Percentiles rank a stretch among this genome's conserved stretches.
phyloP scores from a whole-genome alignment of 2,797 vertebrate species.

The Babyrousa celebensis region DNA sequence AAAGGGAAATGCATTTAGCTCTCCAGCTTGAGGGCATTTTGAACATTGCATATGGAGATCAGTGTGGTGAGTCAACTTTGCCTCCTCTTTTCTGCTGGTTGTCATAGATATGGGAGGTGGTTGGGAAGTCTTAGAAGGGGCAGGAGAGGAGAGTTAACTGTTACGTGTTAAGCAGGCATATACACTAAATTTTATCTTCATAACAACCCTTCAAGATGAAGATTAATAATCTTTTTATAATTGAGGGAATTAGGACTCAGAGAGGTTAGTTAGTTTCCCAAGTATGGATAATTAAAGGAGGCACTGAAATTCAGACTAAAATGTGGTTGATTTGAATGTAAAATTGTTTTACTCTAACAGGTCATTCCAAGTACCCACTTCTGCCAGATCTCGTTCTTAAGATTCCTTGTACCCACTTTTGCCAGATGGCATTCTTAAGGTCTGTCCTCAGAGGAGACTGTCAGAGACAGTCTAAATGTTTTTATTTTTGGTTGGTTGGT shows the following conservation, averaged over 20 bases:
- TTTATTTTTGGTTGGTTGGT: too few species aligned
- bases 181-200: background rate
- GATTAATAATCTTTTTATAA: constrained; percentile 28
- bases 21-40: constrained; percentile 18
- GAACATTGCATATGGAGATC: background rate
- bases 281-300: background rate
- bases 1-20: background rate
- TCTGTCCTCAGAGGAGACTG: background rate
- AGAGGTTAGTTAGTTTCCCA: background rate
- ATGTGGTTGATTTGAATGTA: background rate
- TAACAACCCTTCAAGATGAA: constrained; percentile 17
- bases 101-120: background rate
- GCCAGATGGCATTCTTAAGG: background rate
- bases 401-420: background rate
- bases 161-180: background rate
- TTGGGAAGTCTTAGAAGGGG: background rate
- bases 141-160: background rate
- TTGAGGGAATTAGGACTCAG: background rate
- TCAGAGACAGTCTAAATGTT: background rate
- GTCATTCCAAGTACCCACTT: background rate
- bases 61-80: background rate
- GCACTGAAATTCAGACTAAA: constrained; percentile 5
- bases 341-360: background rate
- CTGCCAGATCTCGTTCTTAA: background rate
- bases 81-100: background rate